Evolutionary conservation across 2,113 vertebrate species (phyloP).

Genomic region (Lates calcarifer): DNA sequence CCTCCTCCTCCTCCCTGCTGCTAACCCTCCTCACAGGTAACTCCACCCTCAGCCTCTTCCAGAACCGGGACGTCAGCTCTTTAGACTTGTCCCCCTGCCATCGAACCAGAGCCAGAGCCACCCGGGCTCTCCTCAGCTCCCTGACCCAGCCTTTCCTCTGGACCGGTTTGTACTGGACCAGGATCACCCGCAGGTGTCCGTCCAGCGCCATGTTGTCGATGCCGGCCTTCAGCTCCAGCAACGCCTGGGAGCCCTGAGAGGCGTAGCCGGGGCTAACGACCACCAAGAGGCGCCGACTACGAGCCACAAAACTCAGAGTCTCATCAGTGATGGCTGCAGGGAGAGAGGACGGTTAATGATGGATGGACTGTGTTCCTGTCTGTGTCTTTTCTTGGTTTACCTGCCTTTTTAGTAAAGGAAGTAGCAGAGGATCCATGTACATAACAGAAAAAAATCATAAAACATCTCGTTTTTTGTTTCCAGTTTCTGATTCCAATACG

Average conservation of each 20-base stretch:
- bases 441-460: too few relatives aligned
- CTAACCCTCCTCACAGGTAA: conserved; percentile 86
- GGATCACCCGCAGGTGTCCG: conserved; percentile 92
- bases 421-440: too few relatives aligned
- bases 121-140: conserved; percentile 90
- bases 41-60: conserved; percentile 94
- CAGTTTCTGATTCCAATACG: too few relatives aligned
- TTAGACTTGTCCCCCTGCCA: conserved; percentile 95
- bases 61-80: conserved; percentile 91
- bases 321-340: conserved; percentile 95
- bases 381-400: neutral
- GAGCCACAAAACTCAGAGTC: conserved; percentile 95
- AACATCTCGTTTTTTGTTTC: too few relatives aligned
- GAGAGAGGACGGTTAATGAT: conserved; percentile 72
- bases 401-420: neutral
- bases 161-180: conserved; percentile 92
- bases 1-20: neutral
- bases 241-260: conserved; percentile 92
- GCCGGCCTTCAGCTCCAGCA: conserved; percentile 97
- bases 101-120: conserved; percentile 90
- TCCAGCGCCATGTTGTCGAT: conserved; percentile 91
- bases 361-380: neutral
- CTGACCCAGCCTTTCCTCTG: conserved; percentile 87
- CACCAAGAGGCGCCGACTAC: conserved; percentile 94
- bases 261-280: conserved; percentile 93